phyloP scores from a whole-genome alignment of 2,888 invertebrate genomes.

The Drosophila maculinotata region DNA sequence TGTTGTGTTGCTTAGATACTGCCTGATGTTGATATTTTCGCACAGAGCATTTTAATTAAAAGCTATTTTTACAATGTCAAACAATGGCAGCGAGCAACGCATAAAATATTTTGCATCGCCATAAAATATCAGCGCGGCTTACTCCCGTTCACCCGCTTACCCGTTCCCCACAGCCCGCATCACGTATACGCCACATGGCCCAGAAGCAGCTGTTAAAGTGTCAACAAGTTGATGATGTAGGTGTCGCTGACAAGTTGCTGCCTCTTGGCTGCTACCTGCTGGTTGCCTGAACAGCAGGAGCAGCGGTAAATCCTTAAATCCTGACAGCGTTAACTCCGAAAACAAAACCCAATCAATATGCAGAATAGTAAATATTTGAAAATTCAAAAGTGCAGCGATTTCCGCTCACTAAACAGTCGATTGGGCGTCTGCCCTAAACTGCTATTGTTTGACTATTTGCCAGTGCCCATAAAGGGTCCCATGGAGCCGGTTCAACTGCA shows the following conservation, averaged over 20 bases:
- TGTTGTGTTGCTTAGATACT: not conserved
- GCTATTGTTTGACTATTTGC: constrained; percentile 75
- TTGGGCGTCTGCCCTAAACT: constrained; percentile 43
- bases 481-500: constrained; percentile 13
- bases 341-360: constrained; percentile 70
- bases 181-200: constrained; percentile 29
- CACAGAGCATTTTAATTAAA: constrained; percentile 67
- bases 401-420: constrained; percentile 54
- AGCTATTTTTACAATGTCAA: constrained; percentile 71
- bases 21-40: constrained; percentile 31
- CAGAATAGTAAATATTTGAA: constrained; percentile 63
- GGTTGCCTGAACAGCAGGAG: constrained; percentile 18
- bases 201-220: constrained; percentile 53
- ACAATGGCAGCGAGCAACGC: constrained; percentile 52
- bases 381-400: constrained; percentile 57
- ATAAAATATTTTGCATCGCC: constrained; percentile 60
- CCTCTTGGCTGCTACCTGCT: constrained; percentile 1
- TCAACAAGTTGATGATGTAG: constrained; percentile 76
- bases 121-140: constrained; percentile 35
- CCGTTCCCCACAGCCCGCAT: not conserved
- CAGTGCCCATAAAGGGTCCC: constrained; percentile 17
- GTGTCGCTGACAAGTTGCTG: constrained; percentile 55
- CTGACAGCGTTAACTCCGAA: constrained; percentile 6
- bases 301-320: constrained; percentile 26
- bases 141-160: too few relatives aligned